These are phyloP conservation scores for Chloebia gouldiae DNA, from an alignment of 2,113 vertebrate genomes.

Conservation along the genomic window DNA sequence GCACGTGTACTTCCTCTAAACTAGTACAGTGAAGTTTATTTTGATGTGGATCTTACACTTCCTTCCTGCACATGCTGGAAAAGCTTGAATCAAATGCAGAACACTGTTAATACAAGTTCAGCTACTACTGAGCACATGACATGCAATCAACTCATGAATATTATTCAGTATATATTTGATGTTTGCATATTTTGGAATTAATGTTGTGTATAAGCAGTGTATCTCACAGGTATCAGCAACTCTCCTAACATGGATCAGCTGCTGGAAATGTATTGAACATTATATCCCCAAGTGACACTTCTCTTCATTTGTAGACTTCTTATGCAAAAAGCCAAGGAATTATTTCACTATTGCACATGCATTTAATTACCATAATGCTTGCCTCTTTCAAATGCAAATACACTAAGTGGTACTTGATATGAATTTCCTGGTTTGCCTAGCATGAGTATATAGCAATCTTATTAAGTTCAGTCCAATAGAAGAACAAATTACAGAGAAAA, in stretches of 20 bases:
- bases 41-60: neutral
- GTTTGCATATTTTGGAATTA: neutral
- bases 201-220: neutral
- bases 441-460: neutral
- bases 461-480: neutral
- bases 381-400: conserved; percentile 14
- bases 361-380: neutral
- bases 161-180: neutral
- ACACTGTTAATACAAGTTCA: neutral
- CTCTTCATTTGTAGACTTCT: neutral
- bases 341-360: neutral
- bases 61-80: neutral
- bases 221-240: neutral
- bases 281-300: neutral
- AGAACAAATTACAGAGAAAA: neutral
- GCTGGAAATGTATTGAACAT: neutral
- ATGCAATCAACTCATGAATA: neutral
- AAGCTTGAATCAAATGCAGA: neutral
- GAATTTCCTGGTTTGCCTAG: conserved; percentile 19
- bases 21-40: neutral
- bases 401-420: neutral
- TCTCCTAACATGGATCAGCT: neutral
- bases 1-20: neutral
- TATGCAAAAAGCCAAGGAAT: neutral
- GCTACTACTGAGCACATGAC: neutral